Percentiles rank a stretch among this genome's conserved stretches.
Conservation (phyloP, 2,113 vertebrate species). For the Poeciliopsis retropinna region DNA sequence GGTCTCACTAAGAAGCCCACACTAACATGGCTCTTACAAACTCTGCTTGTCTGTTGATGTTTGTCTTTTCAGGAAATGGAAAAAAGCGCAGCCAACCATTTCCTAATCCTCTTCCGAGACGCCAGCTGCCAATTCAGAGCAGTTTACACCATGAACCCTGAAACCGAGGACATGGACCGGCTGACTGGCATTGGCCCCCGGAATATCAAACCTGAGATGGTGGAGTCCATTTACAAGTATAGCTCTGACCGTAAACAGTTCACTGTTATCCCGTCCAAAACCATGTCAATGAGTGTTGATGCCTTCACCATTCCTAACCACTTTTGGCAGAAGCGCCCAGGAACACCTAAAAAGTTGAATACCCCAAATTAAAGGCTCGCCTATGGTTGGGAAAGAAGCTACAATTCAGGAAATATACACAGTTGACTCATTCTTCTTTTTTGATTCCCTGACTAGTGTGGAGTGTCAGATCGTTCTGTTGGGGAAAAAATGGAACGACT, state of each 20-base stretch:
- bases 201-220: conserved; percentile 81
- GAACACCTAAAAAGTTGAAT: conserved; percentile 88
- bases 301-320: conserved; percentile 92
- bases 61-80: conserved; percentile 85
- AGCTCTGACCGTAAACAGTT: conserved; percentile 95
- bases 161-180: conserved; percentile 86
- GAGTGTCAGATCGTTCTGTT: conserved; percentile 45
- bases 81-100: conserved; percentile 89
- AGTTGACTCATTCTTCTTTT: conserved; percentile 25
- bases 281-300: conserved; percentile 94
- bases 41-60: background rate
- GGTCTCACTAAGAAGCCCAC: conserved; percentile 21
- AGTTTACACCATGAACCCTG: conserved; percentile 87
- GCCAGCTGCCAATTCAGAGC: conserved; percentile 92
- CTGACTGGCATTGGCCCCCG: conserved; percentile 88
- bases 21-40: background rate
- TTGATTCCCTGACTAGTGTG: conserved; percentile 34
- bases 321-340: conserved; percentile 90
- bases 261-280: conserved; percentile 91
- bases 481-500: conserved; percentile 35
- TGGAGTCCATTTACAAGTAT: conserved; percentile 94
- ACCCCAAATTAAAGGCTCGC: conserved; percentile 82
- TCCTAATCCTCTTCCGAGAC: conserved; percentile 93
- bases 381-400: conserved; percentile 15
- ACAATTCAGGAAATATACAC: conserved; percentile 50